Base-by-base conservation (phyloP, 37 sponge, comb jelly and placozoan species). In the Diacarnus erythraeanus region DNA sequence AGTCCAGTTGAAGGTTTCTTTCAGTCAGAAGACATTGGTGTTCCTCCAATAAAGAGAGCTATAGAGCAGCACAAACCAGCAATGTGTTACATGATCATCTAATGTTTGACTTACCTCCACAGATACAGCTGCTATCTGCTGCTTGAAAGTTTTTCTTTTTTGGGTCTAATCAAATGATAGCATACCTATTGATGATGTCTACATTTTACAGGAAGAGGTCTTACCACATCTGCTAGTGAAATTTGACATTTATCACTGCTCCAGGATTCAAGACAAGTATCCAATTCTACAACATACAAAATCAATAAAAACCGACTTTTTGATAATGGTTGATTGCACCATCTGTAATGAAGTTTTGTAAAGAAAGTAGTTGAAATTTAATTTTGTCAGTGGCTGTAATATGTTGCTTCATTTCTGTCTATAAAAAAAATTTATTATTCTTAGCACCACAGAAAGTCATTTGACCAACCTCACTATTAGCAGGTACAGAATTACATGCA, bases 271-370 rank as follows among this genome's bases (percentile, higher is more conserved):
- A 63, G 64, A 25, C 8, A 27, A 63, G 30, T 15, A 63, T 63
- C 31, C 30, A 63, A 6, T 30, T 63, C 26, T 30, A 6, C 8
- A 30, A 30, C 15, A 21, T 56, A 56, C 20, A 56, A 56, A 20
- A 21, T 15, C 20, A 56, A 20, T 20, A 56, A 56, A 56, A 20
- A 56, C 57, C 20, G 57, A 56, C 57, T 56, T 21, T 20, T 56
- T 56, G 57, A n/a, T n/a, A n/a, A n/a, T n/a, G n/a, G n/a, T n/a
- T n/a, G n/a, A n/a, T 42, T 10, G 35, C 63, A 90, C 91, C 85
- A 74, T 90, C 75, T 30, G 85, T 77, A 34, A 85, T 73, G 21
- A 54, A 56, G 47, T 90, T 90, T 34, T 82, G 86, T 42, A 90
- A 66, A 15, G 35, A 23, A 57, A 80, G 60, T 22, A 90, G 86